Conservation (phyloP, 2,888 invertebrate genomes). For the Scaptomyza parva region DNA sequence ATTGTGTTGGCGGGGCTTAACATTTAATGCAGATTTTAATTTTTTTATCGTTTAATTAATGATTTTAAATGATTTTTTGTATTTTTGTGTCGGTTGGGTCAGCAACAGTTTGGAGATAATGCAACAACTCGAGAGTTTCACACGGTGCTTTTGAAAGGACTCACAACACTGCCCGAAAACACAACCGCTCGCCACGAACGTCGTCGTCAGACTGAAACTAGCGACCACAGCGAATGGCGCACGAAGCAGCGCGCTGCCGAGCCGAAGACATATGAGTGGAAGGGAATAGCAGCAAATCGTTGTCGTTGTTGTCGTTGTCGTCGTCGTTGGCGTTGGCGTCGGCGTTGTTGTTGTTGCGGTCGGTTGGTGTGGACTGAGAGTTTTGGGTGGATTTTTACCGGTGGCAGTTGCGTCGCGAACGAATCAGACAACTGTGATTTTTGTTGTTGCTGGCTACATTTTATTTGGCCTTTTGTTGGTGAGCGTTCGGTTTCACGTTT, state of each 20-base stretch:
- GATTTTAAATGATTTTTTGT: neutral
- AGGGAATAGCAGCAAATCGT: slow-evolving; percentile 63
- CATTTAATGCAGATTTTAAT: neutral
- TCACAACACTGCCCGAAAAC: slow-evolving; percentile 15
- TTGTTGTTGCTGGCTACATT: slow-evolving; percentile 74
- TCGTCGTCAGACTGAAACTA: slow-evolving; percentile 73
- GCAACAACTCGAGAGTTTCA: slow-evolving; percentile 27
- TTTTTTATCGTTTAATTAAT: neutral
- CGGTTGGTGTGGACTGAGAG: slow-evolving; percentile 14
- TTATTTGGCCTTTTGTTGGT: slow-evolving; percentile 74
- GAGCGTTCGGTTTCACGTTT: slow-evolving; percentile 51
- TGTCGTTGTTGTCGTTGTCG: slow-evolving; percentile 29
- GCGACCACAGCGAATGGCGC: slow-evolving; percentile 25
- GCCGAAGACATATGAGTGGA: slow-evolving; percentile 62
- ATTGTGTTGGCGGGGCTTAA: slow-evolving; percentile 1
- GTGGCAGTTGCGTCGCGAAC: slow-evolving; percentile 77
- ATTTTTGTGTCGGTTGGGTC: slow-evolving; percentile 1
- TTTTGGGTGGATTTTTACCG: slow-evolving; percentile 42
- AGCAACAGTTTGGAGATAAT: slow-evolving; percentile 40
- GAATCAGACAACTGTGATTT: slow-evolving; percentile 84
- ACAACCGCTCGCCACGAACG: slow-evolving; percentile 77
- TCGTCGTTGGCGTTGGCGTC: slow-evolving; percentile 42
- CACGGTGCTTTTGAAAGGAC: neutral
- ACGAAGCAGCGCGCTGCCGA: slow-evolving; percentile 45
- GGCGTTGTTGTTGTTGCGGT: slow-evolving; percentile 19